Conservation (phyloP, 2,888 invertebrate genomes). For the Ceraclea dissimilis region DNA sequence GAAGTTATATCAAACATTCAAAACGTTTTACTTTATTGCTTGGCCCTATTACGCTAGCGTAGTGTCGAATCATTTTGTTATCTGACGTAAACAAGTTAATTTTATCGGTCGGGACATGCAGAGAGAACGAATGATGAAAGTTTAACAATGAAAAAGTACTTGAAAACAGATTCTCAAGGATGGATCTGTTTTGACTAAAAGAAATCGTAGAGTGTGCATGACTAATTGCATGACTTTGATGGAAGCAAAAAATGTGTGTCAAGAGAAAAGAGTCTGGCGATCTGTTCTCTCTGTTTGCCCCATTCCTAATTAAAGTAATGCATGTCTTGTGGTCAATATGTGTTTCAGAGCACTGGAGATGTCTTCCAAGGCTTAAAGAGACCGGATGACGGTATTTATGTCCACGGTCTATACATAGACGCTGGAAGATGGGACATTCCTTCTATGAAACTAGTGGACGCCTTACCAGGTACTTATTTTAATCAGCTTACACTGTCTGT, state of each 20-base stretch:
- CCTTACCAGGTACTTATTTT: constrained; percentile 54
- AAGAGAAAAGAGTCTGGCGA: too few relatives aligned
- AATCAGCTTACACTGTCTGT: not conserved
- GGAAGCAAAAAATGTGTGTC: too few relatives aligned
- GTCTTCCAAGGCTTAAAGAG: constrained; percentile 33
- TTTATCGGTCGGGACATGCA: too few relatives aligned
- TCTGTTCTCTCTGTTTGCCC: too few relatives aligned
- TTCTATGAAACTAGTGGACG: constrained; percentile 63
- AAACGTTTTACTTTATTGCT: not conserved
- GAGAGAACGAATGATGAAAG: too few relatives aligned
- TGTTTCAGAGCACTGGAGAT: not conserved
- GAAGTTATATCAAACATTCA: too few relatives aligned
- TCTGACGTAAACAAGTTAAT: not conserved
- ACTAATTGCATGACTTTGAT: too few relatives aligned
- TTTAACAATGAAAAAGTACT: too few relatives aligned
- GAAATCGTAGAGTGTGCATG: too few relatives aligned
- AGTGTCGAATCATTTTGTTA: too few relatives aligned
- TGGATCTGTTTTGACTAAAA: too few relatives aligned
- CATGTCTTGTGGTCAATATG: not conserved
- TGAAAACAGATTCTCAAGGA: too few relatives aligned
- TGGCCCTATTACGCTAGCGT: not conserved
- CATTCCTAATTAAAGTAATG: not conserved
- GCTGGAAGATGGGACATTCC: constrained; percentile 78
- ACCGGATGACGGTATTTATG: constrained; percentile 62
- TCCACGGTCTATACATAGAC: constrained; percentile 80